Evolutionary conservation across 1,140 invertebrate species (phyloP).

Genomic region (Dendroctonus ponderosae): DNA sequence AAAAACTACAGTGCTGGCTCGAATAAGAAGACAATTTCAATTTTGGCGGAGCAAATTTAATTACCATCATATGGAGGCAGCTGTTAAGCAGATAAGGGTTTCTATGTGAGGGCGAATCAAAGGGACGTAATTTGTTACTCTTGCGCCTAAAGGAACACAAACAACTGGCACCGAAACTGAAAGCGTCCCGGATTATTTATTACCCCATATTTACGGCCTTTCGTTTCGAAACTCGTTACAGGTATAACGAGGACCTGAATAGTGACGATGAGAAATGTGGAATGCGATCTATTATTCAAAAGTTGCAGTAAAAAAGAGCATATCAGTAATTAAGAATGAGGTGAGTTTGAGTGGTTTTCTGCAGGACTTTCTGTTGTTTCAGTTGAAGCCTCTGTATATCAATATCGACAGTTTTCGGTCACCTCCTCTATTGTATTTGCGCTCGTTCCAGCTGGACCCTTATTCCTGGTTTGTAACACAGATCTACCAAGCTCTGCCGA

Average conservation of each 20-base stretch:
- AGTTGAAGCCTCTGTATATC: too few relatives aligned
- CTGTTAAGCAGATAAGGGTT: conserved; percentile 12
- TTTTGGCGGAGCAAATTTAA: conserved; percentile 10
- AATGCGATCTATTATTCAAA: not conserved
- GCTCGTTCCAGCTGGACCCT: too few relatives aligned
- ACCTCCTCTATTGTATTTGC: too few relatives aligned
- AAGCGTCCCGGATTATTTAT: conserved; percentile 12
- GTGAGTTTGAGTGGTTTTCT: too few relatives aligned
- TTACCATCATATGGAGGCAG: conserved; percentile 17
- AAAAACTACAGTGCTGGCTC: too few relatives aligned
- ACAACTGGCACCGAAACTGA: conserved; percentile 16
- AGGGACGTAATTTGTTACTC: conserved; percentile 11
- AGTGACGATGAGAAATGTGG: not conserved
- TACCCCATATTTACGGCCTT: conserved; percentile 16
- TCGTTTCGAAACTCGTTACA: conserved; percentile 9
- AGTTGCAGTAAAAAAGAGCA: too few relatives aligned
- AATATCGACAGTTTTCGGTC: too few relatives aligned
- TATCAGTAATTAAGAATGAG: too few relatives aligned
- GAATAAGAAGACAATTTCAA: too few relatives aligned
- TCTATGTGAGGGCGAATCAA: conserved; percentile 18
- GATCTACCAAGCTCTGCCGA: too few relatives aligned
- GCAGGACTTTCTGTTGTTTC: too few relatives aligned
- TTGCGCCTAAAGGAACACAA: conserved; percentile 24
- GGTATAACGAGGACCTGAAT: conserved; percentile 6
- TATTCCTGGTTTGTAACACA: too few relatives aligned